phyloP scores from a whole-genome alignment of 2,888 invertebrate genomes.

The Meandrusa payeni region DNA sequence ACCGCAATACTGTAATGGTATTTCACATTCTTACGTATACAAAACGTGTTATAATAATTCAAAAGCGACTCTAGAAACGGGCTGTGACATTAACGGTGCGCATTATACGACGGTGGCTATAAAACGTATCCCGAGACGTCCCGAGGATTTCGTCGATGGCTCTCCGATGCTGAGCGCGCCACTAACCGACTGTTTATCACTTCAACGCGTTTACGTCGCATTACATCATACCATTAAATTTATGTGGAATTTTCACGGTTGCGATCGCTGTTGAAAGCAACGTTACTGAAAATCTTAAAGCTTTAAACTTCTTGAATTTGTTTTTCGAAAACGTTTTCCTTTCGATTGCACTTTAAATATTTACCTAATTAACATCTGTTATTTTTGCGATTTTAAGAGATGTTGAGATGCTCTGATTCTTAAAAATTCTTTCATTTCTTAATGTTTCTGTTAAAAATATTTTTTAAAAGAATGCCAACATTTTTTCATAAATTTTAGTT shows the following conservation, averaged over 20 bases:
- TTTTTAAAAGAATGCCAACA: no score
- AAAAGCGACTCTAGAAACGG: background rate
- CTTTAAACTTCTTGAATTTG: no score
- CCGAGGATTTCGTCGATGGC: conserved; percentile 60
- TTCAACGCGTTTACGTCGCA: conserved; percentile 52
- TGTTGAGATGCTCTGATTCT: no score
- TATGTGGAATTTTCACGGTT: conserved; percentile 46
- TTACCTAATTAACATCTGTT: no score
- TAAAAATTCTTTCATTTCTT: no score
- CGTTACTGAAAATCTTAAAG: conserved; percentile 13
- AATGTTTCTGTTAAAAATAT: no score
- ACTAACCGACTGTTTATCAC: conserved; percentile 52
- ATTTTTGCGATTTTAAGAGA: no score
- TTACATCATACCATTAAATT: conserved; percentile 52
- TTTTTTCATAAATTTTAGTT: no score
- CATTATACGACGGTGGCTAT: conserved; percentile 64
- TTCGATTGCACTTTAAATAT: no score
- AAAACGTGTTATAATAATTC: background rate
- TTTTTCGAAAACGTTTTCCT: no score
- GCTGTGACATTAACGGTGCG: conserved; percentile 38
- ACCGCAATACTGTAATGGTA: no score
- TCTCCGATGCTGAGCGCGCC: conserved; percentile 46
- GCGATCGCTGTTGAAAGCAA: background rate
- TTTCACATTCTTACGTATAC: no score
- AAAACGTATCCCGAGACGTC: conserved; percentile 64